Percentiles rank a stretch among this genome's conserved stretches.
Conservation (phyloP, 2,888 invertebrate genomes). For the Pogonocherus hispidulus region DNA sequence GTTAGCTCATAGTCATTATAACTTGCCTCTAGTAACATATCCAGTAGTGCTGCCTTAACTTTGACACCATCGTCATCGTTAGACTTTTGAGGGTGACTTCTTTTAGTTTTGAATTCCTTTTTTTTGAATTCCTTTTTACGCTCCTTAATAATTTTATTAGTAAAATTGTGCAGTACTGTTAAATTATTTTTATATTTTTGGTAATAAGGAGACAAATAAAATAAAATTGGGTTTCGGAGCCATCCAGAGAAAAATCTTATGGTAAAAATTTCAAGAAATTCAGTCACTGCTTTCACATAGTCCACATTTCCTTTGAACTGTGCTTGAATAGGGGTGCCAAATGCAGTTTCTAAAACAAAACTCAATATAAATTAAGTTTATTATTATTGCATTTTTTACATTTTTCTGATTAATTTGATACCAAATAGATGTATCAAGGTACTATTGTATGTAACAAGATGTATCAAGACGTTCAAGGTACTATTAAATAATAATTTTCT, state of each 20-base stretch:
- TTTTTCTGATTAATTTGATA: too few species aligned
- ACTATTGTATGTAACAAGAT: too few species aligned
- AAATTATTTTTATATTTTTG: conserved; percentile 68
- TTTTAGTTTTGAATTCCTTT: too few species aligned
- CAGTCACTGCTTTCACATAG: conserved; percentile 68
- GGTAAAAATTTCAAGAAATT: conserved; percentile 54
- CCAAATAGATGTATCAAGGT: too few species aligned
- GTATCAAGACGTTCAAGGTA: too few species aligned
- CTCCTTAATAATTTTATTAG: conserved; percentile 72
- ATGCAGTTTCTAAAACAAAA: conserved; percentile 72
- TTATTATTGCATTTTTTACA: too few species aligned
- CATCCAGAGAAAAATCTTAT: conserved; percentile 55
- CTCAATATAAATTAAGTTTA: too few species aligned
- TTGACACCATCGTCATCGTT: conserved; percentile 53
- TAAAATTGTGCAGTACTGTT: conserved; percentile 71
- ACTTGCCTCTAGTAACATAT: conserved; percentile 68
- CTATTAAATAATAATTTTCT: too few species aligned
- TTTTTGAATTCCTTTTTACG: conserved; percentile 60
- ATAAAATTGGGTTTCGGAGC: conserved; percentile 52
- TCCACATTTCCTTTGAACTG: conserved; percentile 65
- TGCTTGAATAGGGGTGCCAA: conserved; percentile 71
- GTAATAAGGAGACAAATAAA: conserved; percentile 52
- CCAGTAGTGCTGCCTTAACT: conserved; percentile 53
- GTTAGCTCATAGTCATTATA: conserved; percentile 66
- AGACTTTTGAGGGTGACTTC: not conserved